Percentiles rank a stretch among this genome's conserved stretches.
Evolutionary conservation across 2,888 invertebrate species (phyloP).

Genomic region (Agrotis ipsilon): DNA sequence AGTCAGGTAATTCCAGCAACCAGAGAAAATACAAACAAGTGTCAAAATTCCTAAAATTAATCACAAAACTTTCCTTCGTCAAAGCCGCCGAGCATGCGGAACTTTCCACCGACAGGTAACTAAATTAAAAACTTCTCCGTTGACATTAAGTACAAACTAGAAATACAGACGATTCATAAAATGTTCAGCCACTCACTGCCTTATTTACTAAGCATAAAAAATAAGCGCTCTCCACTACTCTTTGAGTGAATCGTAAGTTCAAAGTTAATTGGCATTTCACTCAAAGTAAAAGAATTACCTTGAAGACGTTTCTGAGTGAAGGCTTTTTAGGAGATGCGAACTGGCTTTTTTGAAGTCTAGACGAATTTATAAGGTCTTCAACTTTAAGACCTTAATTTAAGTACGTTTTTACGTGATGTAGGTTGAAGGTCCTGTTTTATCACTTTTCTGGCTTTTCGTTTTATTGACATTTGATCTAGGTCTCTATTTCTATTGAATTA

Average conservation of each 20-base stretch:
- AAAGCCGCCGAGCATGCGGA: constrained; percentile 12
- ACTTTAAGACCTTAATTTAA: constrained; percentile 7
- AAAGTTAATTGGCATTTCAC: constrained; percentile 48
- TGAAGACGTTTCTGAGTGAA: constrained; percentile 7
- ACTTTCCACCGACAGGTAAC: constrained; percentile 36
- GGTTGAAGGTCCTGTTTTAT: neutral
- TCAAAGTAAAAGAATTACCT: constrained; percentile 46
- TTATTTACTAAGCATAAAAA: constrained; percentile 40
- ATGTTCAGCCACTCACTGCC: constrained; percentile 26
- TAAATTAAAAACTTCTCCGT: constrained; percentile 52
- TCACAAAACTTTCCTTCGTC: constrained; percentile 11
- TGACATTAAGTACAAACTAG: constrained; percentile 13
- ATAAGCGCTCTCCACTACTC: constrained; percentile 34
- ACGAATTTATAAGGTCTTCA: constrained; percentile 1
- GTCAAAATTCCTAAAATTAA: constrained; percentile 19
- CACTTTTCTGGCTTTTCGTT: neutral
- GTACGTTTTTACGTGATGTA: neutral
- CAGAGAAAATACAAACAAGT: constrained; percentile 11
- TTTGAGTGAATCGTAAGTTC: constrained; percentile 47
- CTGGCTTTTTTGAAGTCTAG: constrained; percentile 27
- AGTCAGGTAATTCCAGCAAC: neutral
- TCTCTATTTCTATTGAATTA: neutral
- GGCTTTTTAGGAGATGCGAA: constrained; percentile 11
- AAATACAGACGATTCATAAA: constrained; percentile 39
- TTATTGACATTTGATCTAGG: neutral